Evolutionary conservation across 2,113 vertebrate species (phyloP).

Genomic region (Lophura nycthemera): DNA sequence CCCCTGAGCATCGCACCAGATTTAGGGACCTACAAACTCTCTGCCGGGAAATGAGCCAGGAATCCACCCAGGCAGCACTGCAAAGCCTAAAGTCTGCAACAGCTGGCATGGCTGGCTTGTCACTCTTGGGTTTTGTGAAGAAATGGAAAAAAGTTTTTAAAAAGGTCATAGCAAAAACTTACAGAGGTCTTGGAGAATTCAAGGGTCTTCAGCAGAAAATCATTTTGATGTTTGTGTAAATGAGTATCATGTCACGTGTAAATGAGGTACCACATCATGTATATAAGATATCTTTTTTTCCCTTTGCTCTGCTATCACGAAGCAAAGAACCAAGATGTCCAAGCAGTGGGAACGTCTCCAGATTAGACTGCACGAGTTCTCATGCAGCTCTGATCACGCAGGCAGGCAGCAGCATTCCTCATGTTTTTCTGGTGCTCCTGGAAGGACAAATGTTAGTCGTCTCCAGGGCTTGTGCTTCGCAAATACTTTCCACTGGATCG

Average conservation of each 20-base stretch:
- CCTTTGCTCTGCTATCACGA: not conserved
- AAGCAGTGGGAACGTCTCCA: not conserved
- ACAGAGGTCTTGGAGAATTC: not conserved
- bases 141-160: not conserved
- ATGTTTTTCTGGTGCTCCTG: not conserved
- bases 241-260: not conserved
- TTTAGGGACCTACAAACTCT: not conserved
- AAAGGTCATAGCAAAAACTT: not conserved
- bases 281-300: not conserved
- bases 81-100: not conserved
- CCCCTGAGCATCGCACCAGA: not conserved
- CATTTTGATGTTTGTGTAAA: not conserved
- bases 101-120: accelerated
- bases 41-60: not conserved
- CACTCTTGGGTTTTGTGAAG: not conserved
- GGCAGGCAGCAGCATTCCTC: not conserved
- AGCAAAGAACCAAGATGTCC: not conserved
- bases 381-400: accelerated
- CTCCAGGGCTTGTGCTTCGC: not conserved
- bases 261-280: too few relatives aligned
- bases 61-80: not conserved
- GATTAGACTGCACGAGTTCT: not conserved
- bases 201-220: not conserved
- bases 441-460: accelerated
- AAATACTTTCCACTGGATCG: not conserved